Conservation (phyloP, 2,888 invertebrate genomes). For the Theristus sp. region DNA sequence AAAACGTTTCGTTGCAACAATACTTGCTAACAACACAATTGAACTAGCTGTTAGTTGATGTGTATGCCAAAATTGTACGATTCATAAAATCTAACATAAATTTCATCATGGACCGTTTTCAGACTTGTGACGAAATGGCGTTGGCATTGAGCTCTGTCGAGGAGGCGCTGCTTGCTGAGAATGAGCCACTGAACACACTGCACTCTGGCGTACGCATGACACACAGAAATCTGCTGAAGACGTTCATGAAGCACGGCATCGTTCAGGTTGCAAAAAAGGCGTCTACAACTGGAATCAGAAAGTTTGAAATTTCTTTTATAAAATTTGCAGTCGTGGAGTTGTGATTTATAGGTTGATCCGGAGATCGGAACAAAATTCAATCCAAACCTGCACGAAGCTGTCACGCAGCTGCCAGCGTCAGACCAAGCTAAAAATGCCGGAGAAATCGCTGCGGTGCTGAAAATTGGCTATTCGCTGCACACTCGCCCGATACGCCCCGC, state of each 20-base stretch:
- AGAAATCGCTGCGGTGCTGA: conserved; percentile 65
- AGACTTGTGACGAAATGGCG: background rate
- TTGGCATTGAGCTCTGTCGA: background rate
- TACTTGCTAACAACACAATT: no score
- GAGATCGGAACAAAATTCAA: conserved; percentile 81
- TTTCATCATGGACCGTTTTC: no score
- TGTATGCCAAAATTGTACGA: no score
- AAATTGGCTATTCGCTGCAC: conserved; percentile 82
- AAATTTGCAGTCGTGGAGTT: no score
- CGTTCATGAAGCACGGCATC: conserved; percentile 72
- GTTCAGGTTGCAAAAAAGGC: background rate
- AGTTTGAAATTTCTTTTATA: no score
- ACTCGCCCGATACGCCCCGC: conserved; percentile 86
- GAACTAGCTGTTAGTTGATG: no score
- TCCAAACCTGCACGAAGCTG: conserved; percentile 84
- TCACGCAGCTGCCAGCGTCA: conserved; percentile 56
- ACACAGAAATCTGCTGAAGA: conserved; percentile 55
- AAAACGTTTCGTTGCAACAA: no score
- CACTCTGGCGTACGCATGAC: conserved; percentile 77
- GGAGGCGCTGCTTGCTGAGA: background rate
- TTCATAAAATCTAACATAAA: no score
- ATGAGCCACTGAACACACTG: conserved; percentile 37
- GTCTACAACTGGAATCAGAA: no score
- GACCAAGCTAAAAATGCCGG: conserved; percentile 12
- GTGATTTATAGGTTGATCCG: conserved; percentile 48